Evolutionary conservation across 1,140 invertebrate genomes (phyloP).

Genomic region (Whitmania pigra): DNA sequence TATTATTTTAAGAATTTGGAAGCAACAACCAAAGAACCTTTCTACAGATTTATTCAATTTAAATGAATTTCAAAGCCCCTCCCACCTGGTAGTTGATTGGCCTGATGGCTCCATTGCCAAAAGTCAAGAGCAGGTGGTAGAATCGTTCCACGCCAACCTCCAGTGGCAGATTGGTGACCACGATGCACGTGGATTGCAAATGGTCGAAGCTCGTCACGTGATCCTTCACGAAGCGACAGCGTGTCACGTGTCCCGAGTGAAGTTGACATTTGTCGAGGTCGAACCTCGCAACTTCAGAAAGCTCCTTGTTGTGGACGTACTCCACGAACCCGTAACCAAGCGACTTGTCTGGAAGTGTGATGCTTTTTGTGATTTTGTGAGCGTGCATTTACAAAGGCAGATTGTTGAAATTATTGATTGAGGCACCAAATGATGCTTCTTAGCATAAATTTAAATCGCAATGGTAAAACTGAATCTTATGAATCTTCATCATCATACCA

Average conservation of each 20-base stretch:
- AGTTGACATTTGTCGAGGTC: constrained; percentile 45
- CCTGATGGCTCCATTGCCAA: neutral
- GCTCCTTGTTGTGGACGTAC: constrained; percentile 41
- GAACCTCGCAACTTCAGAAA: constrained; percentile 41
- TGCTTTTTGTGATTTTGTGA: no score
- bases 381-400: no score
- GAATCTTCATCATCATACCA: no score
- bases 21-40: no score
- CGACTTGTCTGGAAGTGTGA: constrained; percentile 37
- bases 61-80: neutral
- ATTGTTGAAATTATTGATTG: no score
- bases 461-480: no score
- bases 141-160: neutral
- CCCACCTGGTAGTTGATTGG: neutral
- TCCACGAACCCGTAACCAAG: constrained; percentile 54
- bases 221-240: constrained; percentile 45
- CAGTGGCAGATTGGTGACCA: neutral
- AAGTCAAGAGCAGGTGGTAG: neutral
- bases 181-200: constrained; percentile 15
- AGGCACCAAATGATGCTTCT: no score
- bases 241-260: constrained; percentile 35
- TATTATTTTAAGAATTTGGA: neutral
- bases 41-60: neutral
- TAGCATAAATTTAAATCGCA: no score
- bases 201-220: constrained; percentile 26